Base-by-base conservation (phyloP, 2,888 invertebrate species). In the Eumerus sabulonum region DNA sequence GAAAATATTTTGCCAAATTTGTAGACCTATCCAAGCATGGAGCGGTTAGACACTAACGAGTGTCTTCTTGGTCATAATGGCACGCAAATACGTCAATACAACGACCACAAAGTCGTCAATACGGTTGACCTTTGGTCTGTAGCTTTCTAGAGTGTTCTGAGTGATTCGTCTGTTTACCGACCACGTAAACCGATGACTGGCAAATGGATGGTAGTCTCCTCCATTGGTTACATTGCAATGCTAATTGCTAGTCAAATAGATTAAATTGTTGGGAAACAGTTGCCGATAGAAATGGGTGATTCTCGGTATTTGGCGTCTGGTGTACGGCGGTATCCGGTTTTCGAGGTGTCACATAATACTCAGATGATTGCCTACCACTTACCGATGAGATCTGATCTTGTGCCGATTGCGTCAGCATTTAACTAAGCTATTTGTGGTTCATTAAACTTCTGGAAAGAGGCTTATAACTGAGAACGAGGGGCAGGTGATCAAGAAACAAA, bases 171-270 rank as follows among this genome's bases (percentile, higher is more conserved):
- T 27, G 13, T 48, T 48, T 17, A 17, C 47, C 5, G 4, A 48
- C 27, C 9, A 48, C 12, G 19, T 18, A 9, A 14, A 18, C 2
- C 48, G 16, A 16, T 11, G 16, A 47, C 17, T 27, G 17, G 16
- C 17, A 40, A 40, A 9, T 5, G 16, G 16, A 17, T 47, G 9
- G 19, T 48, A 48, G 48, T 48, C 19, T 19, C 14, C 45, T 13
- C 16, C 19, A 18, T 19, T 11, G 19, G 18, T n/a, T 40, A 40
- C 40, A 40, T 40, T 40, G 12, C 3, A 3, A 48, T 19, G 27
- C 48, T 48, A 48, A 48, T 48, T 48, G 48, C 12, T 17, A 1
- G n/a, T 19, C 19, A 48, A 48, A 48, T 27, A 48, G 47, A 17
- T 16, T 1, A 9, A 17, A 1, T 47, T 16, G 3, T 47, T 17